Evolutionary conservation across 2,113 vertebrate genomes (phyloP), one percentile per base, ranked within the genome.

Genomic region (Holacanthus passer): DNA sequence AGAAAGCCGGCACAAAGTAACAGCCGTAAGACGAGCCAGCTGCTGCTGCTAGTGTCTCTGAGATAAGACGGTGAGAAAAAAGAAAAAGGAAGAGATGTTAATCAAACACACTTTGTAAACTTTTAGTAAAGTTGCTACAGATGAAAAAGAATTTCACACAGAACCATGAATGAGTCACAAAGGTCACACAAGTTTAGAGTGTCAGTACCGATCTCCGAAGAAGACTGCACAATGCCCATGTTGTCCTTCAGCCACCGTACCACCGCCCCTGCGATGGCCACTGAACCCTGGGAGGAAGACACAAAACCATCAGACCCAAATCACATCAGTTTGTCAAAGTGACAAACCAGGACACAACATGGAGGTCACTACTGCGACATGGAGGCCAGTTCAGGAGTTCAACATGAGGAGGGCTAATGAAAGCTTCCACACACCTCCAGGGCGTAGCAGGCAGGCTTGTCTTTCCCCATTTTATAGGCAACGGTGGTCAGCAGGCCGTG

Each of bases 1-100:
- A 99, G 92, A 99, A 99, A 0, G 98, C 98, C 60, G 98, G 98
- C 59, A 99, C 98, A 56, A 99, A 99, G 91, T 99, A 99, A 93
- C 98, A 99, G 86, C 98, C 98, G 1, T 98, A 96, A 12, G 98
- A 99, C 39, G 96, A 96, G 22, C 98, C 98, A 3, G 87, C 98
- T 80, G 96, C 95, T 4, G 97, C 96, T 3, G 98, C 98, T 70
- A 99, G 94, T 72, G 96, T 95, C 93, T 99, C 98, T 99, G 95
- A 27, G 35, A 58, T 7, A 78, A 86, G 29, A 78, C 7, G 45
- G 64, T 17, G 90, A 20, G 88, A 8, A 29, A 19, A 63, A 39
- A 43, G 12, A 32, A 68, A 20, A 29, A 53, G 8, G 17, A 19
- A 16, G 8, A 69, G 0, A 2, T 43, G 17, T 29, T 53, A 31